Evolutionary conservation across 2,888 invertebrate genomes (phyloP).

Genomic region (Liodrosophila aerea): DNA sequence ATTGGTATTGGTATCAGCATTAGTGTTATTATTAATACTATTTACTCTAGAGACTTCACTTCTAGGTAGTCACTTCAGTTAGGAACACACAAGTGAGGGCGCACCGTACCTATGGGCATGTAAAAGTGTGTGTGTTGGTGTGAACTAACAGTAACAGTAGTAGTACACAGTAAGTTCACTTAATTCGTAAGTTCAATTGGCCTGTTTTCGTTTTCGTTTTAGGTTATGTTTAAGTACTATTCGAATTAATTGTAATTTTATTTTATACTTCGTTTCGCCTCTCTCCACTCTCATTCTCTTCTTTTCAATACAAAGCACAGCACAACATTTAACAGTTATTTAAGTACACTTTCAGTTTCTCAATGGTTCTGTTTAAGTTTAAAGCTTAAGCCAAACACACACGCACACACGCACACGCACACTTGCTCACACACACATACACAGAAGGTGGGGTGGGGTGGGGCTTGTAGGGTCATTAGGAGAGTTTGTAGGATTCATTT

Average conservation of each 20-base stretch:
- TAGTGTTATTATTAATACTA: conserved; percentile 5
- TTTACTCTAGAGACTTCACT: too few species aligned
- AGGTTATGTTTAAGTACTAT: conserved; percentile 10
- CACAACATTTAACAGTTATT: conserved; percentile 61
- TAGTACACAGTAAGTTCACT: conserved; percentile 27
- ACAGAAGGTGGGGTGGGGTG: background rate
- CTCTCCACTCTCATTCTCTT: background rate
- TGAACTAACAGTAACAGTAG: conserved; percentile 24
- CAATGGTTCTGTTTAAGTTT: conserved; percentile 32
- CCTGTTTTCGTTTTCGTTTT: conserved; percentile 19
- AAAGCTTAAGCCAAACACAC: conserved; percentile 13
- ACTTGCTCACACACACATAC: conserved; percentile 9
- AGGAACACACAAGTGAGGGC: conserved; percentile 62
- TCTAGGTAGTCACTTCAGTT: too few species aligned
- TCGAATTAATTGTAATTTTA: background rate
- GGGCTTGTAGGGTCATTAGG: background rate
- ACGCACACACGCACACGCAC: conserved; percentile 14
- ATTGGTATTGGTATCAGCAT: too few species aligned
- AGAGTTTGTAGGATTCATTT: conserved; percentile 2
- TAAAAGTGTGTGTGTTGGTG: conserved; percentile 13
- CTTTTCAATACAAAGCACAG: conserved; percentile 46
- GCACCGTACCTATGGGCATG: conserved; percentile 12
- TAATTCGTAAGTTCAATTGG: conserved; percentile 38
- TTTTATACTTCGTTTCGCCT: conserved; percentile 16
- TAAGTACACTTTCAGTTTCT: conserved; percentile 67